These are phyloP conservation scores for Eilema caniola DNA, from an alignment of 2,888 invertebrate genomes.

Conservation along the genomic window DNA sequence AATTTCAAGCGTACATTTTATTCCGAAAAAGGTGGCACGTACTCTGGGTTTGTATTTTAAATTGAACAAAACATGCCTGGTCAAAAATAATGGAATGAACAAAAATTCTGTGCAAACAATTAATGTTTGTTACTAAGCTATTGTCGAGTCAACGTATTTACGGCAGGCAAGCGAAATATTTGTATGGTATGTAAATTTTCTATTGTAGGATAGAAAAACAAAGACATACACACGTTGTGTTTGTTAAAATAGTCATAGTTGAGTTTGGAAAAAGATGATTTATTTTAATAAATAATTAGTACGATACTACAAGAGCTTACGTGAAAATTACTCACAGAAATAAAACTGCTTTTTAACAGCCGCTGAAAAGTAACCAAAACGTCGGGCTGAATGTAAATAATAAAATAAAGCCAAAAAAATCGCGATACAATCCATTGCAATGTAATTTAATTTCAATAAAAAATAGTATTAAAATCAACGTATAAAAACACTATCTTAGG, in stretches of 20 bases:
- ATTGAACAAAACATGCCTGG: slow-evolving; percentile 7
- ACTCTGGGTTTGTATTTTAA: slow-evolving; percentile 10
- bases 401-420: too few relatives aligned
- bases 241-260: too few relatives aligned
- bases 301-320: too few relatives aligned
- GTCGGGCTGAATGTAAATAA: too few relatives aligned
- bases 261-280: too few relatives aligned
- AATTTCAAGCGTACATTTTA: neutral
- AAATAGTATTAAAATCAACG: neutral
- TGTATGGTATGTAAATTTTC: slow-evolving; percentile 28
- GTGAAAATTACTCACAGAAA: too few relatives aligned
- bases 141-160: slow-evolving; percentile 30
- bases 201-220: neutral
- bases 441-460: too few relatives aligned
- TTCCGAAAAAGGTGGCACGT: neutral
- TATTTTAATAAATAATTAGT: too few relatives aligned
- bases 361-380: too few relatives aligned
- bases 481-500: neutral
- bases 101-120: slow-evolving; percentile 14
- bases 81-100: slow-evolving; percentile 8
- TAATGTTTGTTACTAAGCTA: slow-evolving; percentile 17
- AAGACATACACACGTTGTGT: neutral
- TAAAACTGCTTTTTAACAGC: too few relatives aligned
- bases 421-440: too few relatives aligned
- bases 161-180: slow-evolving; percentile 30